Conservation (phyloP, 1,140 invertebrate genomes). For the Bombyx mandarina region DNA sequence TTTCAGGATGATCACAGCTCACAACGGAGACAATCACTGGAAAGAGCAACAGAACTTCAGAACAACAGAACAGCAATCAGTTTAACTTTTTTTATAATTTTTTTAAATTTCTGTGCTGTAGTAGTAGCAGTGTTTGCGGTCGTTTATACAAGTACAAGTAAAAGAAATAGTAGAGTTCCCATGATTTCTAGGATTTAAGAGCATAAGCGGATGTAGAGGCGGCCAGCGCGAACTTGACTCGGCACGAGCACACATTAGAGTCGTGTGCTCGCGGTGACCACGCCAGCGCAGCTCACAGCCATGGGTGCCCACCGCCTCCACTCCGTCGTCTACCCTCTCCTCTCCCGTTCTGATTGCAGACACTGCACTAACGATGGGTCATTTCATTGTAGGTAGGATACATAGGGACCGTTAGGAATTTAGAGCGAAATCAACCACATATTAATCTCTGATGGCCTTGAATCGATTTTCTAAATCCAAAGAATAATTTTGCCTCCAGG, state of each 20-base stretch:
- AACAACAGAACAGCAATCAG: too few species aligned
- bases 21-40: too few species aligned
- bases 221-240: slow-evolving; percentile 38
- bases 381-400: slow-evolving; percentile 46
- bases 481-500: slow-evolving; percentile 71
- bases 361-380: slow-evolving; percentile 30
- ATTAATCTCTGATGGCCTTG: not conserved
- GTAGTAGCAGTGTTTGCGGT: too few species aligned
- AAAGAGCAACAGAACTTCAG: too few species aligned
- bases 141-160: too few species aligned
- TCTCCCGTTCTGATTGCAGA: slow-evolving; percentile 10
- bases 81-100: too few species aligned
- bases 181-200: not conserved
- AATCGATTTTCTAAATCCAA: slow-evolving; percentile 1
- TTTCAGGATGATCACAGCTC: too few species aligned
- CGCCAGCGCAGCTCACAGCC: slow-evolving; percentile 51
- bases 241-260: slow-evolving; percentile 17
- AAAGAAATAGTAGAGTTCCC: not conserved
- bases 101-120: too few species aligned
- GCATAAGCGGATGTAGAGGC: slow-evolving; percentile 27
- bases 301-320: slow-evolving; percentile 46
- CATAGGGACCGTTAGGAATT: slow-evolving; percentile 9
- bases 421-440: not conserved
- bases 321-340: slow-evolving; percentile 18
- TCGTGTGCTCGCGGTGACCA: slow-evolving; percentile 23